A percentile compares a stretch with the other conserved stretches of the same genome.
These are phyloP conservation scores for Muscicapa striata DNA, from an alignment of 2,797 vertebrate genomes.

Conservation along the genomic window DNA sequence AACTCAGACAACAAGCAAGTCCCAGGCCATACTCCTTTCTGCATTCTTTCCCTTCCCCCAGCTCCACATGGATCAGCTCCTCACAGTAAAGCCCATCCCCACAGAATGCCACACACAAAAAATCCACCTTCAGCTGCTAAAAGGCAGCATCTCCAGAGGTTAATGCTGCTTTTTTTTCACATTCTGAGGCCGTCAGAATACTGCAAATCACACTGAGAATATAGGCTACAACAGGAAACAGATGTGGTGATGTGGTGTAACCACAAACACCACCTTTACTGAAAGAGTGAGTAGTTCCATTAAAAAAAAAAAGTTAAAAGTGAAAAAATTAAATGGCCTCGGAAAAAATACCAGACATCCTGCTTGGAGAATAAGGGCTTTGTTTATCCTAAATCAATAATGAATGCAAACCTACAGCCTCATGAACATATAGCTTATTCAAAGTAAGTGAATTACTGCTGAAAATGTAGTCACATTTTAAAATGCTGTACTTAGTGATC, in stretches of 20 bases:
- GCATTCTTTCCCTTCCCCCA: slow-evolving; percentile 2
- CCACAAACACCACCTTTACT: slow-evolving; percentile 60
- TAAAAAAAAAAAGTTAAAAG: background rate
- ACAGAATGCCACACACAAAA: background rate
- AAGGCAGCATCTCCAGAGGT: slow-evolving; percentile 74
- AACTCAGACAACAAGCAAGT: background rate
- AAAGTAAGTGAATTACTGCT: background rate
- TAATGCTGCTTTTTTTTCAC: slow-evolving; percentile 76
- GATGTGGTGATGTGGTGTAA: slow-evolving; percentile 80
- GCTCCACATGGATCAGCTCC: slow-evolving; percentile 38
- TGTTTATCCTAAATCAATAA: background rate
- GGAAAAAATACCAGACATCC: background rate
- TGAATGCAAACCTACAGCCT: background rate
- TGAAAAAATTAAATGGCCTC: background rate
- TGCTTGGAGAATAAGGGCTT: background rate
- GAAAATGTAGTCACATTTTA: background rate
- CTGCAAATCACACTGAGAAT: slow-evolving; percentile 80
- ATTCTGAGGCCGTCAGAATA: slow-evolving; percentile 83
- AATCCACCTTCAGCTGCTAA: slow-evolving; percentile 48
- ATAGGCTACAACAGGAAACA: slow-evolving; percentile 82
- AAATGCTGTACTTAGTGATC: background rate
- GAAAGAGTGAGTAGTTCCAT: background rate
- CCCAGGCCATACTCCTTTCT: background rate
- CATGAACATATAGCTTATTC: background rate
- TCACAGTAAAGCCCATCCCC: slow-evolving; percentile 1